These are phyloP conservation scores for Xyrichtys novacula DNA, from an alignment of 2,797 vertebrate species.

Conservation along the genomic window DNA sequence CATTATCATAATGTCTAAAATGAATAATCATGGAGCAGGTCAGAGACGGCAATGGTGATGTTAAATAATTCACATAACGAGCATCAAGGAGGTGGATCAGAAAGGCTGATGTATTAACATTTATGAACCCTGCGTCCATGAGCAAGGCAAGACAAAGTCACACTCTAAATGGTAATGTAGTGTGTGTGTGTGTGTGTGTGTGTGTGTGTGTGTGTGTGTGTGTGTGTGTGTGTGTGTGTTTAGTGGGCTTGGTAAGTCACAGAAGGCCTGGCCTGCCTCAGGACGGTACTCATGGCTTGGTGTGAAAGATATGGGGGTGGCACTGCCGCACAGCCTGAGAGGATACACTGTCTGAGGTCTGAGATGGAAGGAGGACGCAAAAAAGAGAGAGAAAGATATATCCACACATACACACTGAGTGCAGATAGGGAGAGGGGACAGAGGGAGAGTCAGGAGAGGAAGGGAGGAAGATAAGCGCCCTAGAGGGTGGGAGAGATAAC, in stretches of 20 bases:
- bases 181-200: constrained; percentile 27
- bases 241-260: constrained; percentile 59
- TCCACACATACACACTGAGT: constrained; percentile 9
- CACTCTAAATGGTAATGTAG: constrained; percentile 53
- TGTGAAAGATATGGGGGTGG: constrained; percentile 74
- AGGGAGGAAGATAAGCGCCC: constrained; percentile 68
- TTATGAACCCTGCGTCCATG: constrained; percentile 45
- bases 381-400: constrained; percentile 24
- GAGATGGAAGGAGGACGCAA: constrained; percentile 56
- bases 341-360: constrained; percentile 67
- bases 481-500: constrained; percentile 76
- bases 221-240: constrained; percentile 26
- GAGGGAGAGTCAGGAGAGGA: constrained; percentile 41
- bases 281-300: constrained; percentile 57
- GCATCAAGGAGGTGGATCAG: constrained; percentile 31
- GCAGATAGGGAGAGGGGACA: constrained; percentile 25
- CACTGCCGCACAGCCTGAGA: constrained; percentile 63
- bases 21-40: constrained; percentile 47
- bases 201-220: constrained; percentile 20
- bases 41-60: constrained; percentile 31
- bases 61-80: constrained; percentile 64
- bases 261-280: constrained; percentile 70
- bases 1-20: constrained; percentile 42
- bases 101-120: constrained; percentile 53
- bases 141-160: constrained; percentile 49